Evolutionary conservation across 2,113 vertebrate species (phyloP).

Genomic region (Cettia cetti): DNA sequence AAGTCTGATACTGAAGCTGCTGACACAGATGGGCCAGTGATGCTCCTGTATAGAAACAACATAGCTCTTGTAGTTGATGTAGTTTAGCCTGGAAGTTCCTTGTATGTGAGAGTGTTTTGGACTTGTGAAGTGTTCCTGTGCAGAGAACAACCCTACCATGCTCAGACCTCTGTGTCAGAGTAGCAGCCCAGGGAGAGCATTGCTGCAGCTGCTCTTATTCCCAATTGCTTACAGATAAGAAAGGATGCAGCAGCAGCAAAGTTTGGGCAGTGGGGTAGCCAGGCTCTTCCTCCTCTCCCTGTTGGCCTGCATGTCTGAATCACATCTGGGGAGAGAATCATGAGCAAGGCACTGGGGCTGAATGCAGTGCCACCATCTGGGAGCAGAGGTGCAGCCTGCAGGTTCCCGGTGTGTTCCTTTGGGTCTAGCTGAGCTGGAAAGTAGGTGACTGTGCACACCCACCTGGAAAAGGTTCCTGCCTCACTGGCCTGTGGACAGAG

Average conservation of each 20-base stretch:
- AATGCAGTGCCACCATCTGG: background rate
- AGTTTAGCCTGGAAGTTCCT: background rate
- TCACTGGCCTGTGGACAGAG: background rate
- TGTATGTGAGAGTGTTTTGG: background rate
- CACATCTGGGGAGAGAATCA: background rate
- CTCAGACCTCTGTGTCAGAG: background rate
- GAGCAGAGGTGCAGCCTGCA: background rate
- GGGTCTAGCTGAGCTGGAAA: background rate
- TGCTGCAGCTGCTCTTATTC: background rate
- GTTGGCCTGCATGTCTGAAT: background rate
- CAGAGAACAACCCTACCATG: background rate
- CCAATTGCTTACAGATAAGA: background rate
- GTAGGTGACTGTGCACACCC: background rate
- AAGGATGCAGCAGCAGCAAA: background rate
- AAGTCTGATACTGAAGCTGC: background rate
- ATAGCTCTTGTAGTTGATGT: background rate
- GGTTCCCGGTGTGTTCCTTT: background rate
- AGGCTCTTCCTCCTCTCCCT: background rate
- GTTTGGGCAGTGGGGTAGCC: background rate
- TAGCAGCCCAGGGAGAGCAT: background rate
- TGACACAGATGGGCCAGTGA: background rate
- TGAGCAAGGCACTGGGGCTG: background rate
- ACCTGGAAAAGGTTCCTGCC: background rate
- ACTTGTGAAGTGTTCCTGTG: background rate
- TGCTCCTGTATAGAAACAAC: background rate